Evolutionary conservation across 2,113 vertebrate genomes (phyloP), one percentile per base, ranked within the genome.

Genomic region (Chionomys nivalis): DNA sequence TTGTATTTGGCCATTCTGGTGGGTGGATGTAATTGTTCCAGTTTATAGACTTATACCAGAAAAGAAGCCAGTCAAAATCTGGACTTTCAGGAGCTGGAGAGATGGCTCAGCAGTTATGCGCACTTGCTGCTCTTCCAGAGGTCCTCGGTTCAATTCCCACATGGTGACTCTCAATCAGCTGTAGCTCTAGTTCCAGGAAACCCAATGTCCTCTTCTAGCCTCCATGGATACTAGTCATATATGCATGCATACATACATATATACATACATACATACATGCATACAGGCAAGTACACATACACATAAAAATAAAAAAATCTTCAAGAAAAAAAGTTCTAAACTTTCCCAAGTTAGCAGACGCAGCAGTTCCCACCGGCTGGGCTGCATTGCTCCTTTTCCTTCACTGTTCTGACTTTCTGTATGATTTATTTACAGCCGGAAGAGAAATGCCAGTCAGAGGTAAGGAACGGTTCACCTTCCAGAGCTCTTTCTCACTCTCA

Each of bases 401-500:
- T 61, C 89, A 0, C 0, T 89, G 0, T 23, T 94, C 94, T 97
- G 11, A 97, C 83, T 96, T 93, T 82, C 21, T 92, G 97, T 95
- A 1, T 97, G 97, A 94, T 98, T 98, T 89, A 97, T 95, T 98
- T 95, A 16, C 96, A 99, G 99, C 99, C 99, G 6, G 99, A 99
- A 98, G 99, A 99, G 98, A 99, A 99, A 92, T 99, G 99, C 87
- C 99, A 99, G 96, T 99, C 99, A 52, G 99, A 99, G 99, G 99
- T 99, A 98, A 99, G 99, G 68, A 81, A 44, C 17, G 3, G 47
- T 24, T 76, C 19, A 58, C 58, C 58, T 58, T 58, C 58, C 0
- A 4, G 49, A 13, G 66, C 52, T 3, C 12, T 44, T 49, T 68
- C 24, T 85, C 24, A 3, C 70, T 31, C 0, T 44, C 47, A 42